These are phyloP conservation scores for pig (Sus scrofa) DNA, from an alignment of 2,113 vertebrate species.

Conservation along the genomic window T2T-Sscrofa CM000824.6:35096001-35096500, in stretches of 20 bases:
- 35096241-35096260: slow-evolving; percentile 70
- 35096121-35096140: neutral
- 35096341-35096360: slow-evolving; percentile 54
- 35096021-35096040: fast-evolving
- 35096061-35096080: fast-evolving
- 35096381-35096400: slow-evolving; percentile 50
- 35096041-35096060: neutral
- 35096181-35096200: neutral
- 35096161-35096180: neutral
- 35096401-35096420: slow-evolving; percentile 63
- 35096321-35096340: slow-evolving; percentile 76
- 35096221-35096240: slow-evolving; percentile 74
- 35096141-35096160: neutral
- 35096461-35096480: slow-evolving; percentile 33
- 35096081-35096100: neutral
- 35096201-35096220: slow-evolving; percentile 77
- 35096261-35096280: slow-evolving; percentile 78
- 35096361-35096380: slow-evolving; percentile 45
- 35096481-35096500: slow-evolving; percentile 12
- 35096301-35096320: slow-evolving; percentile 74
- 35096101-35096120: fast-evolving
- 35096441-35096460: slow-evolving; percentile 44
- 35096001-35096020: neutral
- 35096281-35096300: slow-evolving; percentile 76
- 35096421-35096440: slow-evolving; percentile 51